Evolutionary conservation across 1,140 invertebrate genomes (phyloP), one percentile per base, ranked within the genome.

Genomic region (Neodiprion fabricii): DNA sequence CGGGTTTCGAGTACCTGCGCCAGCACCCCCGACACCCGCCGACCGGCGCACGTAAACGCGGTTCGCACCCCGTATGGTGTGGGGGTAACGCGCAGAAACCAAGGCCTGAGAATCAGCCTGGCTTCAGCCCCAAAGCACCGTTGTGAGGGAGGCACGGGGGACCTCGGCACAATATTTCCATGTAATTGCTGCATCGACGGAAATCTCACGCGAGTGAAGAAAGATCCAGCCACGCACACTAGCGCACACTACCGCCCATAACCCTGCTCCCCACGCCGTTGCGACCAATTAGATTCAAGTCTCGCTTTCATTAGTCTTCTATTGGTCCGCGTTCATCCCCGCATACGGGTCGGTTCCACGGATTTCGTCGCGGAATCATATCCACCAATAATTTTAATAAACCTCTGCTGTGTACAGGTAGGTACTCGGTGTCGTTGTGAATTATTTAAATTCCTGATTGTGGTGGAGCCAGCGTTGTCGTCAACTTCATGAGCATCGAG

Each of bases 211-310:
- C 0, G 53, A 40, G 28, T 40, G 28, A 40, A 61, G 11, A 61
- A 61, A 61, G 4, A 61, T 61, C 53, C 28, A 40, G 28, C 28
- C 28, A 40, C 28, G 2, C 28, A 40, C 28, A 40, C 28, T 40
- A 1, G 28, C 1, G 28, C 17, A 21, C 17, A 21, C 17, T 21
- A 21, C 17, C 17, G 17, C 8, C 8, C n/a, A 17, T 17, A 61
- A 61, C 53, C 53, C 4, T 17, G 11, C 8, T 14, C n/a, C 11
- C 53, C 4, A 61, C 9, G 11, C 4, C 53, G 53, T 61, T 17
- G 53, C 53, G 53, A 14, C 53, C 53, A 61, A 61, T 61, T 61
- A 61, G 53, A 61, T 61, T 61, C 5, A 61, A 61, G 53, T 61
- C 53, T 12, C 9, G 53, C 53, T 61, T 61, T 61, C 53, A 61